A percentile compares a stretch with the other conserved stretches of the same genome.
phyloP scores from a whole-genome alignment of 2,113 vertebrate species.

The Corythoichthys haematopterus region DNA sequence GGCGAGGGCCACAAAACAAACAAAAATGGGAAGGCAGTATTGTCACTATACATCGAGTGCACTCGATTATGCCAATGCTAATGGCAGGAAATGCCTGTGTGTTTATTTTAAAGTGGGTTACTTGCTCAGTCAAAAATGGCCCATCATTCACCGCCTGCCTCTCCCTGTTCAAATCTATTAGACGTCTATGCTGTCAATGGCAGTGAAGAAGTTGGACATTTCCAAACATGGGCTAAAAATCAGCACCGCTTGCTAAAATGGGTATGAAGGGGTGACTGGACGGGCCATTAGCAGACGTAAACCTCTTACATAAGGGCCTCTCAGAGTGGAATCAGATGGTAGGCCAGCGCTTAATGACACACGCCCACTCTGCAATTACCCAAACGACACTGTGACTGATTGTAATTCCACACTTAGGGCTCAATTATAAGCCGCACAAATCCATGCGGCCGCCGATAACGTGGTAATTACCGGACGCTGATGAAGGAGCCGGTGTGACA shows the following conservation, averaged over 20 bases:
- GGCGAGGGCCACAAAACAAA: constrained; percentile 46
- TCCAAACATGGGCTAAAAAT: constrained; percentile 52
- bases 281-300: constrained; percentile 48
- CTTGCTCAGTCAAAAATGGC: constrained; percentile 34
- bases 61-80: constrained; percentile 50
- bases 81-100: constrained; percentile 28
- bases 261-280: background rate
- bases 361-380: constrained; percentile 47
- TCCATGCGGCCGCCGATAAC: constrained; percentile 39
- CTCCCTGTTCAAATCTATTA: too few species aligned
- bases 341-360: constrained; percentile 30
- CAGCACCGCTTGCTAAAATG: constrained; percentile 18
- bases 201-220: background rate
- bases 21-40: constrained; percentile 40
- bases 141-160: background rate
- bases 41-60: constrained; percentile 17
- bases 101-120: constrained; percentile 35
- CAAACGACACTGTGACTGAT: constrained; percentile 49
- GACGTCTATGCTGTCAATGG: too few species aligned
- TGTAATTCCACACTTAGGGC: constrained; percentile 54
- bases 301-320: constrained; percentile 36
- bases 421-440: constrained; percentile 57
- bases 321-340: constrained; percentile 46
- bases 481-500: constrained; percentile 9
- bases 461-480: constrained; percentile 41